Conservation (phyloP, 1,140 invertebrate species). For the Saccostrea echinata region DNA sequence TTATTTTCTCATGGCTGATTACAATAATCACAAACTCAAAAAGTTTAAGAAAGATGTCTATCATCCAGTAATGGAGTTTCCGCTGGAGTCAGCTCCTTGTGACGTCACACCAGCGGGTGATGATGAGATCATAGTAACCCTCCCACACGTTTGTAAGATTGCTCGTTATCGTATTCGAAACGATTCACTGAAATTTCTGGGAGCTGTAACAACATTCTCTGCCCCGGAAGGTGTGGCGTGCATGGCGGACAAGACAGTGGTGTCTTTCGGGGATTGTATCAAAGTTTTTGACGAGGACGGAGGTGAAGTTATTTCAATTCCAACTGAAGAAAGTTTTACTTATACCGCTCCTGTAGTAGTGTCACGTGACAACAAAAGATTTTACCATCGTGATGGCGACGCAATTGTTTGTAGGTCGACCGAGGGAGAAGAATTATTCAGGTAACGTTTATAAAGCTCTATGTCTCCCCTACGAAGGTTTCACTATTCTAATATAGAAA, state of each 20-base stretch:
- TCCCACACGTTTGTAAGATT: conserved; percentile 28
- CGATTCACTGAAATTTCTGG: background rate
- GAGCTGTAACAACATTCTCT: background rate
- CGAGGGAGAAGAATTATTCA: conserved; percentile 36
- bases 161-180: background rate
- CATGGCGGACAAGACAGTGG: conserved; percentile 19
- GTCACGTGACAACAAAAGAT: background rate
- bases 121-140: conserved; percentile 26
- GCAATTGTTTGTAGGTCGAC: conserved; percentile 11
- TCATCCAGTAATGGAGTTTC: conserved; percentile 9
- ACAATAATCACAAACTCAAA: conserved; percentile 37
- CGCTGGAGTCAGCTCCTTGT: conserved; percentile 29
- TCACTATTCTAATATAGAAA: too few species aligned
- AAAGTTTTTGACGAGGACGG: conserved; percentile 29
- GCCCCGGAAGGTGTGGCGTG: conserved; percentile 23
- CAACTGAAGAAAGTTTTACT: conserved; percentile 14
- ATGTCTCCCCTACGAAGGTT: too few species aligned
- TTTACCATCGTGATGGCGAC: conserved; percentile 30
- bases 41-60: conserved; percentile 34
- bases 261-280: conserved; percentile 24
- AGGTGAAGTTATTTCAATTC: background rate
- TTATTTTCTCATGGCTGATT: conserved; percentile 25
- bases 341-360: conserved; percentile 21
- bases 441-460: background rate
- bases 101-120: conserved; percentile 3